Base-by-base conservation (phyloP, 2,113 vertebrate genomes). In the Pterocles orientalis region DNA sequence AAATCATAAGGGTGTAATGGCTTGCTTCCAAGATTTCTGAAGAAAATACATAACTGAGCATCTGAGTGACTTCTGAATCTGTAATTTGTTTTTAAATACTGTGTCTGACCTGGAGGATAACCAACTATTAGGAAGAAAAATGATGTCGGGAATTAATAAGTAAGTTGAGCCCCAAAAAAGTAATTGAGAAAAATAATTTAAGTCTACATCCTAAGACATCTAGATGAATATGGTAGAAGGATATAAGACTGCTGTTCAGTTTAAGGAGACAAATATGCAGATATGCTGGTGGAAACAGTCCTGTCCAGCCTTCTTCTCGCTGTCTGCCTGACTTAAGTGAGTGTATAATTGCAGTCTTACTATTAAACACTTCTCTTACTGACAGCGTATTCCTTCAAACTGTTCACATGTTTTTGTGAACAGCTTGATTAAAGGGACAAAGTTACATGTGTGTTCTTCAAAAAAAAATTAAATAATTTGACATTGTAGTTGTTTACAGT, bases 81-180 rank as follows among this genome's bases (percentile, higher is more conserved):
- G 19, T 87, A 53, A 65, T 82, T 87, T 92, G 24, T 79, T 84
- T 91, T 85, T 61, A 69, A 92, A 69, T 85, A 6, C 10, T 48
- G 1, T 72, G 3, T 60, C 39, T 82, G 51, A 79, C 34, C 14
- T 79, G 36, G 57, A 91, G 28, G 21, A 47, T 62, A 76, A 41
- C 31, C 48, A 82, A 16, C 24, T 81, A 20, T 53, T 68, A 53
- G 41, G 31, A 82, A 76, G n/a, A 82, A 91, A 56, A 94, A 34
- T 45, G 9, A 10, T 58, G 17, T 64, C 21, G 65, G n/a, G n/a
- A 85, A 76, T 62, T 71, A 45, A 14, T 21, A 47, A 18, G 16
- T 34, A 34, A 45, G 20, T 79, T 7, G 5, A 78, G 51, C 10
- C 3, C 5, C 23, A 34, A 75, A 51, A 4, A 91, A 56, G 7